A percentile compares a stretch with the other conserved stretches of the same genome.
These are phyloP conservation scores for Thalassarche chlororhynchos DNA, from an alignment of 2,113 vertebrate species.

Conservation along the genomic window DNA sequence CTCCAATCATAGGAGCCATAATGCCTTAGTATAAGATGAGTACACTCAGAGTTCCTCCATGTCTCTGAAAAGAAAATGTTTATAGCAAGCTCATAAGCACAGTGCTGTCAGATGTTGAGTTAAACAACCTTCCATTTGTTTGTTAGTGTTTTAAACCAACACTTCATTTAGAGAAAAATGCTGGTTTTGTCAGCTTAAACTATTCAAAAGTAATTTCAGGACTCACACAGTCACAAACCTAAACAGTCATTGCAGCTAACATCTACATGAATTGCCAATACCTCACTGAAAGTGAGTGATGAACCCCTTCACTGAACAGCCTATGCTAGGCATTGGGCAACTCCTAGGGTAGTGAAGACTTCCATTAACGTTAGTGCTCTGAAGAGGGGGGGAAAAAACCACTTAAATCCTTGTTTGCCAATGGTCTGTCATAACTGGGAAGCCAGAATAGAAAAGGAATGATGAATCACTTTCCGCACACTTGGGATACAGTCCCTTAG, in stretches of 20 bases:
- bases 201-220: not conserved
- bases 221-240: not conserved
- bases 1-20: too few relatives aligned
- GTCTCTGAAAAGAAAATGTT: not conserved
- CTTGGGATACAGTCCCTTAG: not conserved
- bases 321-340: not conserved
- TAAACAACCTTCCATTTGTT: not conserved
- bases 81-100: not conserved
- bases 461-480: not conserved
- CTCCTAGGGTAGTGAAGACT: not conserved
- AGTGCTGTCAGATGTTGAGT: not conserved
- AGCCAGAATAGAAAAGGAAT: not conserved
- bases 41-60: not conserved
- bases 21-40: not conserved
- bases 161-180: not conserved
- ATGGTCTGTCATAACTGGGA: not conserved
- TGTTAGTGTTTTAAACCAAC: not conserved
- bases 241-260: not conserved
- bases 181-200: not conserved
- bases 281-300: not conserved
- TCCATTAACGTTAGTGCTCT: not conserved
- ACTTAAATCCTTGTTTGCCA: not conserved
- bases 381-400: rapidly evolving
- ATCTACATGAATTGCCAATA: not conserved
- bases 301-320: not conserved